These are phyloP conservation scores for Bhutanitis thaidina DNA, from an alignment of 2,888 invertebrate species.

Conservation along the genomic window DNA sequence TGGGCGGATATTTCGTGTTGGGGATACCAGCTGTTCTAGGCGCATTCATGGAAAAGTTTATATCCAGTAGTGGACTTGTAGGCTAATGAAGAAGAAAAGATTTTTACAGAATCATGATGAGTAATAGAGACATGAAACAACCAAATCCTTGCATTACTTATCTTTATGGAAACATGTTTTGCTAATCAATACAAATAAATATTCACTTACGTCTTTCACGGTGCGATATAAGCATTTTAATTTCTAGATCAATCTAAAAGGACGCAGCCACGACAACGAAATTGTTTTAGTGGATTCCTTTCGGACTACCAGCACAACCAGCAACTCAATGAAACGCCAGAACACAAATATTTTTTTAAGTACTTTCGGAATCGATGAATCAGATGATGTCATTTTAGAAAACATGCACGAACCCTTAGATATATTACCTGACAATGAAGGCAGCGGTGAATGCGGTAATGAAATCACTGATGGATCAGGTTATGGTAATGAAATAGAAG, in stretches of 20 bases:
- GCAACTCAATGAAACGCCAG: not conserved
- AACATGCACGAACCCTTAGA: not conserved
- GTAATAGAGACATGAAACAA: too few relatives aligned
- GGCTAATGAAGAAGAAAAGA: too few relatives aligned
- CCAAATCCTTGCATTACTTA: too few relatives aligned
- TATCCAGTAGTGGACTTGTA: too few relatives aligned
- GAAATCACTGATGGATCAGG: conserved; percentile 7
- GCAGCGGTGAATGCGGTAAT: conserved; percentile 6
- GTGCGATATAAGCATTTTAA: too few relatives aligned
- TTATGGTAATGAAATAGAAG: conserved; percentile 1
- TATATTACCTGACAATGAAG: conserved; percentile 7
- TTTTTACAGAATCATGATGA: not conserved
- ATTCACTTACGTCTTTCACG: too few relatives aligned
- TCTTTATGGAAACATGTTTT: too few relatives aligned
- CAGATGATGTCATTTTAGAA: conserved; percentile 3
- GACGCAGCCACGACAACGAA: conserved; percentile 30
- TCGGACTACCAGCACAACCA: conserved; percentile 22
- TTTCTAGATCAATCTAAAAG: conserved; percentile 37
- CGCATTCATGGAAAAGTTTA: too few relatives aligned
- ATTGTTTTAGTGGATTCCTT: conserved; percentile 35
- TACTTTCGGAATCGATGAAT: not conserved
- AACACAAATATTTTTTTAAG: not conserved
- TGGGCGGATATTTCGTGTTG: too few relatives aligned
- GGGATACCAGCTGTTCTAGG: too few relatives aligned
- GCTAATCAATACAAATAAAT: too few relatives aligned